A percentile compares a stretch with the other conserved stretches of the same genome.
These are phyloP conservation scores for Tringa solitaria DNA, from an alignment of 2,113 vertebrate species.

Conservation along the genomic window DNA sequence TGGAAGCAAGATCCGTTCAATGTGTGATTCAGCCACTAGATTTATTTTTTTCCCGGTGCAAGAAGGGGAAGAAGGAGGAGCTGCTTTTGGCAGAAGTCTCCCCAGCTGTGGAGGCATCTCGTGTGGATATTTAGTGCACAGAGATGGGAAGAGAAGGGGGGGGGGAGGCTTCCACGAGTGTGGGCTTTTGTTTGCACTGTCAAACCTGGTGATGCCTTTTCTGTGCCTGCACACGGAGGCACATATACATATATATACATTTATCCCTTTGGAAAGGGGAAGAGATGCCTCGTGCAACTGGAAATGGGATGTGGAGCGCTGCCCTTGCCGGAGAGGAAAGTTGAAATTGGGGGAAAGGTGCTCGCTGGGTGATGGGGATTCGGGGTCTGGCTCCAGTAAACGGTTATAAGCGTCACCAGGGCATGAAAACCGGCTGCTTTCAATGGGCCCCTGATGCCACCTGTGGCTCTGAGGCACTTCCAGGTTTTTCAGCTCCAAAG, in stretches of 20 bases:
- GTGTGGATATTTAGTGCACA: neutral
- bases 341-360: neutral
- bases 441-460: fast-evolving
- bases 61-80: neutral
- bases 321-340: neutral
- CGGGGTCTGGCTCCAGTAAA: neutral
- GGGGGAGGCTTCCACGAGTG: neutral
- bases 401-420: fast-evolving
- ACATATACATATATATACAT: too few relatives aligned
- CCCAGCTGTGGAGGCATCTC: neutral
- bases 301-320: neutral
- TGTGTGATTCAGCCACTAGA: neutral
- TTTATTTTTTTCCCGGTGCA: neutral
- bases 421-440: neutral
- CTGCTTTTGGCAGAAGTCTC: neutral
- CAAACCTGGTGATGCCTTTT: neutral
- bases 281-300: neutral
- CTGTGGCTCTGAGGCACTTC: neutral
- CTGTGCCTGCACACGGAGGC: neutral
- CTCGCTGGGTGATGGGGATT: fast-evolving
- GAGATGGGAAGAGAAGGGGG: neutral
- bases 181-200: neutral
- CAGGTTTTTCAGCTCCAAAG: neutral
- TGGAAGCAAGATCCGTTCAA: neutral
- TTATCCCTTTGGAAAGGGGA: neutral